A percentile compares a stretch with the other conserved stretches of the same genome.
Conservation (phyloP, 2,888 invertebrate genomes). For the Gerris lacustris region DNA sequence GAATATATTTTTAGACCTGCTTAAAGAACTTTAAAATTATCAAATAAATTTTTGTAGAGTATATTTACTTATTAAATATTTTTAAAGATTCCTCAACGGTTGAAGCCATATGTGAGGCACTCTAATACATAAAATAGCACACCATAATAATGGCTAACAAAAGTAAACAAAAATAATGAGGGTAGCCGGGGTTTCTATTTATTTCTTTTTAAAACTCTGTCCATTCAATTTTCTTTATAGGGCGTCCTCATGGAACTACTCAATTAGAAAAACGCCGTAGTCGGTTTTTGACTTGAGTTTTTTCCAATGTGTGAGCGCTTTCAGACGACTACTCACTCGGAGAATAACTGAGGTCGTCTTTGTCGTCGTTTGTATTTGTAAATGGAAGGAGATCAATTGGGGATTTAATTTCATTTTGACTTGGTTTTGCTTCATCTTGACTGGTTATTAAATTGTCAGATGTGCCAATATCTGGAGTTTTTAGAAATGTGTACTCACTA, state of each 20-base stretch:
- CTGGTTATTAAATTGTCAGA: too few species aligned
- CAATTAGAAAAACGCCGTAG: neutral
- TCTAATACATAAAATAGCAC: too few species aligned
- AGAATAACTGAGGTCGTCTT: too few species aligned
- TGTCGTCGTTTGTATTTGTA: neutral
- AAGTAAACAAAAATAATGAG: too few species aligned
- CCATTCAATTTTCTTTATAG: neutral
- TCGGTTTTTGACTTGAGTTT: too few species aligned
- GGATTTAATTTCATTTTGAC: neutral
- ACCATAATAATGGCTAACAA: too few species aligned
- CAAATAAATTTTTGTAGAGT: too few species aligned
- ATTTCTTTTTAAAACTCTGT: neutral
- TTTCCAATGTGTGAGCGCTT: neutral
- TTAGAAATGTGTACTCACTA: neutral
- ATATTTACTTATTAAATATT: too few species aligned
- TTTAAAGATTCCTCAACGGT: too few species aligned
- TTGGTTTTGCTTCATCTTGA: neutral
- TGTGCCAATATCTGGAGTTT: neutral
- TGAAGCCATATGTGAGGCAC: too few species aligned
- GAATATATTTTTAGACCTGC: too few species aligned
- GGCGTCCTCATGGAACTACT: neutral
- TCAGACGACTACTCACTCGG: neutral
- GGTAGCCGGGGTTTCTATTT: neutral
- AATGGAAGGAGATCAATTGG: neutral
- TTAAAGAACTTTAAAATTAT: too few species aligned